Percentiles rank a stretch among this genome's conserved stretches.
phyloP scores from a whole-genome alignment of 1,140 invertebrate species.

The Lerema accius region DNA sequence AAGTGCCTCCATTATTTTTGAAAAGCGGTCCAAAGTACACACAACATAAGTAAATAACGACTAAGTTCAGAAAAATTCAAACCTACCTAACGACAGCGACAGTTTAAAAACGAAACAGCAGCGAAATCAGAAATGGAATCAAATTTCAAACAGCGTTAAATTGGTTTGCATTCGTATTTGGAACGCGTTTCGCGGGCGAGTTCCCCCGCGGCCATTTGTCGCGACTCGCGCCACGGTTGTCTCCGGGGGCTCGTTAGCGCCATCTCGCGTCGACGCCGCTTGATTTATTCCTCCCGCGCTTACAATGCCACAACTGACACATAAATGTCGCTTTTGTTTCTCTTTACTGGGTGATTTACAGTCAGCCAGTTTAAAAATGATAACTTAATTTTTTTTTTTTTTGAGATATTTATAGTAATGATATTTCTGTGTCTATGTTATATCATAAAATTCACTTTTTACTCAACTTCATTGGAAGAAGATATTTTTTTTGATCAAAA shows the following conservation, averaged over 20 bases:
- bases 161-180: constrained; percentile 59
- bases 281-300: constrained; percentile 67
- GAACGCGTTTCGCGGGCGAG: constrained; percentile 38
- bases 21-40: no score
- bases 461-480: no score
- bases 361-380: constrained; percentile 17
- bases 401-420: no score
- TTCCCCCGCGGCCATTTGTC: constrained; percentile 73
- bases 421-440: no score
- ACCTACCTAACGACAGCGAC: no score
- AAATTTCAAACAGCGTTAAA: constrained; percentile 68
- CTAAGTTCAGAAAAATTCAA: no score
- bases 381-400: neutral
- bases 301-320: constrained; percentile 71
- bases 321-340: constrained; percentile 78
- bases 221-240: constrained; percentile 43
- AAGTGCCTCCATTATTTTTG: no score
- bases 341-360: constrained; percentile 62
- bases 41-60: no score
- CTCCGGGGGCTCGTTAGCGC: constrained; percentile 63
- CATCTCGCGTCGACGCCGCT: constrained; percentile 56
- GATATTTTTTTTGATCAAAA: no score
- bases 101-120: constrained; percentile 11
- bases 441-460: no score
- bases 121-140: constrained; percentile 42